A percentile compares a stretch with the other conserved stretches of the same genome.
Conservation (phyloP, 2,113 vertebrate species). For the Sakesphorus luctuosus region DNA sequence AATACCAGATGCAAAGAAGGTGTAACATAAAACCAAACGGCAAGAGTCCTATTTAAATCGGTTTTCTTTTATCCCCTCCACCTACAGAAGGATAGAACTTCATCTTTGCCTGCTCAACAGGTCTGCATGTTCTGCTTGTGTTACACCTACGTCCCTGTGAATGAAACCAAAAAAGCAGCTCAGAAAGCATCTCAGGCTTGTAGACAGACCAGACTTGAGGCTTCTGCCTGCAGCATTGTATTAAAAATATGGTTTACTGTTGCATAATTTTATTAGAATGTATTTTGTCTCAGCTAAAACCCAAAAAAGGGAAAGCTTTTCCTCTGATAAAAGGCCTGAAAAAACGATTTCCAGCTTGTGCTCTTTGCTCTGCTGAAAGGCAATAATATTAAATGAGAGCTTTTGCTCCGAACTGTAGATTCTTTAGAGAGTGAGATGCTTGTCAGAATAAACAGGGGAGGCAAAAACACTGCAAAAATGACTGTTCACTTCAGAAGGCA, state of each 20-base stretch:
- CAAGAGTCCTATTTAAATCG: background rate
- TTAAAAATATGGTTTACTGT: background rate
- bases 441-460: constrained; percentile 43
- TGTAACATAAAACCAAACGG: constrained; percentile 15
- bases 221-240: background rate
- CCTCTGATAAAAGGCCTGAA: background rate
- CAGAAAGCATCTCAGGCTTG: background rate
- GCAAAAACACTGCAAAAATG: constrained; percentile 41
- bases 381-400: constrained; percentile 31
- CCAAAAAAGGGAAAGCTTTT: background rate
- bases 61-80: constrained; percentile 11
- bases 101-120: background rate
- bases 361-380: background rate
- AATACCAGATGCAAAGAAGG: constrained; percentile 24
- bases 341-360: background rate
- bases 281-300: background rate
- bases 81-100: background rate
- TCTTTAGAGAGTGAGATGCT: background rate
- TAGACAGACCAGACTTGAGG: background rate
- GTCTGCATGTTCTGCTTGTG: constrained; percentile 27
- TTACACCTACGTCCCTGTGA: background rate
- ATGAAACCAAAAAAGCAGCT: background rate
- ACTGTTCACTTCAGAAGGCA: constrained; percentile 62
- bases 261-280: background rate
- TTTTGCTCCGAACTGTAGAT: constrained; percentile 24